A percentile compares a stretch with the other conserved stretches of the same genome.
phyloP scores from a whole-genome alignment of 2,888 invertebrate genomes.

The Pseudolycoriella hygida region DNA sequence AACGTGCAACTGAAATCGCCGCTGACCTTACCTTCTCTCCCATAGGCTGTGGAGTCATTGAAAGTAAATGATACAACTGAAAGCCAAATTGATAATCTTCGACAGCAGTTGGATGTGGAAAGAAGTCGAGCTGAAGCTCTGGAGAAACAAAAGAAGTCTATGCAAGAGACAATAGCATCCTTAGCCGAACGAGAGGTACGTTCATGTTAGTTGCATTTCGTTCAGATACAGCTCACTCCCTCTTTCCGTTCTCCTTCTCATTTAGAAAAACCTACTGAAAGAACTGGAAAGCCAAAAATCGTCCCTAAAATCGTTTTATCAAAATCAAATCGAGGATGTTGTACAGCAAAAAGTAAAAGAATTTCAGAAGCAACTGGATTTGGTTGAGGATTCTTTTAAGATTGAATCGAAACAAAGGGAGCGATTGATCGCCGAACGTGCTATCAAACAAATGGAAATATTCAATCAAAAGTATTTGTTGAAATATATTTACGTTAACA shows the following conservation, averaged over 20 bases:
- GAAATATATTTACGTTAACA: too few species aligned
- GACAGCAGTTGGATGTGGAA: slow-evolving; percentile 31
- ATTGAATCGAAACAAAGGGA: slow-evolving; percentile 46
- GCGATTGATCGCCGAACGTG: slow-evolving; percentile 45
- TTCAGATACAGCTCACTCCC: too few species aligned
- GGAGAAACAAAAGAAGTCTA: slow-evolving; percentile 35
- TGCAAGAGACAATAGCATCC: slow-evolving; percentile 34
- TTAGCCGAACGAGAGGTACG: slow-evolving; percentile 39
- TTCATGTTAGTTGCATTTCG: too few species aligned
- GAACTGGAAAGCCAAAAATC: slow-evolving; percentile 43
- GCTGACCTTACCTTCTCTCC: too few species aligned
- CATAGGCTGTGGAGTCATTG: too few species aligned
- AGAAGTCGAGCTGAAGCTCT: slow-evolving; percentile 29
- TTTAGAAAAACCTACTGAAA: slow-evolving; percentile 33
- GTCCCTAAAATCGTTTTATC: slow-evolving; percentile 57
- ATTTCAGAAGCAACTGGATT: slow-evolving; percentile 56
- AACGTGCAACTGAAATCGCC: too few species aligned
- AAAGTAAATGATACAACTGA: slow-evolving; percentile 29
- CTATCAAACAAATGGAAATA: slow-evolving; percentile 51
- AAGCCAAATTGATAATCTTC: background rate
- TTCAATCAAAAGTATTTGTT: slow-evolving; percentile 44
- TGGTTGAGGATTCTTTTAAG: slow-evolving; percentile 44
- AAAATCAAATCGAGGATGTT: slow-evolving; percentile 62
- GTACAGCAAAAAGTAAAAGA: slow-evolving; percentile 59
- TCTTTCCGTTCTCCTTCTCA: slow-evolving; percentile 8